Evolutionary conservation across 1,140 invertebrate species (phyloP).

Genomic region (Delia radicum): DNA sequence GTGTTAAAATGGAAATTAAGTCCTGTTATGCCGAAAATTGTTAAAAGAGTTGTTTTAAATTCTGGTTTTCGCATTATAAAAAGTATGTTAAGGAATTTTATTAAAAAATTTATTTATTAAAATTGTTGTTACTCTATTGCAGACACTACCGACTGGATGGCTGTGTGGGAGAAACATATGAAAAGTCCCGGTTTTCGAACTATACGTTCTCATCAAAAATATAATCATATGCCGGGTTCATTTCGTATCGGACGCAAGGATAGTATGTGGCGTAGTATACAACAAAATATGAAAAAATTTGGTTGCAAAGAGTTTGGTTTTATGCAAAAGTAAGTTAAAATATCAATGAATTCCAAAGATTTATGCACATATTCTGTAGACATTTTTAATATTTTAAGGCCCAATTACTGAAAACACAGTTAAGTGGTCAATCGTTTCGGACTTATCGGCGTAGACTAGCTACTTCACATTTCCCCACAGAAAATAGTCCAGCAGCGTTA

Average conservation of each 20-base stretch:
- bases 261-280: slow-evolving; percentile 85
- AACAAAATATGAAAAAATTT: slow-evolving; percentile 73
- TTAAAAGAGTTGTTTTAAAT: slow-evolving; percentile 81
- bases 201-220: slow-evolving; percentile 86
- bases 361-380: neutral
- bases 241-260: slow-evolving; percentile 98
- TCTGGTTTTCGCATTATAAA: slow-evolving; percentile 83
- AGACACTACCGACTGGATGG: slow-evolving; percentile 73
- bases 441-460: too few species aligned
- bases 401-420: too few species aligned
- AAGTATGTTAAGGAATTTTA: slow-evolving; percentile 60
- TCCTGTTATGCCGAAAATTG: slow-evolving; percentile 82
- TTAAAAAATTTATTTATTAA: neutral
- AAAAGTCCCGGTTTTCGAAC: slow-evolving; percentile 73
- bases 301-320: slow-evolving; percentile 84
- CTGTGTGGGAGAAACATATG: slow-evolving; percentile 83
- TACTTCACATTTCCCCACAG: too few species aligned
- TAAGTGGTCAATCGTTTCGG: too few species aligned
- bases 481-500: too few species aligned
- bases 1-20: slow-evolving; percentile 90
- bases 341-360: too few species aligned
- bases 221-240: slow-evolving; percentile 97
- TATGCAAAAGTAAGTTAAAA: slow-evolving; percentile 67
- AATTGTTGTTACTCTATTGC: slow-evolving; percentile 27
- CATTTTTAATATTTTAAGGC: too few species aligned